These are phyloP conservation scores for Pelecanus crispus DNA, from an alignment of 2,113 vertebrate species.

Conservation along the genomic window DNA sequence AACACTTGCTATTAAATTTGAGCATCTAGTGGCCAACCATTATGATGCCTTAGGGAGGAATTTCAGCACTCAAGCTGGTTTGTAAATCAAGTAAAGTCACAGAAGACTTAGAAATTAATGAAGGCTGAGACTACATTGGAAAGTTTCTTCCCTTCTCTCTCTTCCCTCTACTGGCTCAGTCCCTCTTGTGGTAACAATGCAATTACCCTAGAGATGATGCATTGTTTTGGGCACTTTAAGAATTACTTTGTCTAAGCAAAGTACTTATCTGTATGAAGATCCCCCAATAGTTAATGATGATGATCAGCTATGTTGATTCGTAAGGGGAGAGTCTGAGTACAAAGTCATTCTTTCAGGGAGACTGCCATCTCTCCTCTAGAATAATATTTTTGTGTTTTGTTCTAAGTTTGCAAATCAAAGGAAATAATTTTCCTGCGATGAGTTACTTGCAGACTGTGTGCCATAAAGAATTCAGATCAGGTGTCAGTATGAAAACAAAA, in stretches of 20 bases:
- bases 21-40: neutral
- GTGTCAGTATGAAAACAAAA: neutral
- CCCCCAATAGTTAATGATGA: neutral
- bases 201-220: fast-evolving
- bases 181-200: neutral
- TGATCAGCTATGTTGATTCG: neutral
- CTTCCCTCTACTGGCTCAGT: neutral
- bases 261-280: neutral
- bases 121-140: neutral
- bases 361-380: neutral
- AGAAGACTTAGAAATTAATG: neutral
- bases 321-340: neutral
- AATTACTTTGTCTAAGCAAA: neutral
- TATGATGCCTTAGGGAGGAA: neutral
- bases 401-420: neutral
- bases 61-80: neutral
- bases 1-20: neutral
- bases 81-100: neutral
- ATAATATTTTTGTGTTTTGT: neutral
- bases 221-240: neutral
- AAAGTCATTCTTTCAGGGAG: neutral
- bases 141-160: neutral
- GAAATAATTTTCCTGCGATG: neutral
- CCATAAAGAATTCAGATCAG: neutral
- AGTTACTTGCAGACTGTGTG: neutral